phyloP scores from a whole-genome alignment of 2,888 invertebrate genomes.

The Tenthredo distinguenda region DNA sequence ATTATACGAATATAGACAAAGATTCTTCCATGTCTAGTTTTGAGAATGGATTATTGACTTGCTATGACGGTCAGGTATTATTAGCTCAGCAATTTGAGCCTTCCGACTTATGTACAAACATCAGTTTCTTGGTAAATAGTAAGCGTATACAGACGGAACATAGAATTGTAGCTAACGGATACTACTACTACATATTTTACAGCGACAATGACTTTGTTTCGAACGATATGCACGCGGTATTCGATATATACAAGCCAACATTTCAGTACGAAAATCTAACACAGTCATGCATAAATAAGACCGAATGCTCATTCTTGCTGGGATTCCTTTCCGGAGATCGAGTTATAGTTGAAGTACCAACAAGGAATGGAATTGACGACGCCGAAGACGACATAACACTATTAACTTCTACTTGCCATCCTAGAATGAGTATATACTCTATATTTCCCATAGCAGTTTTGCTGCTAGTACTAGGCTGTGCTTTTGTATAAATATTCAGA shows the following conservation, averaged over 20 bases:
- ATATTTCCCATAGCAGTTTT: slow-evolving; percentile 89
- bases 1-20: slow-evolving; percentile 80
- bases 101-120: slow-evolving; percentile 84
- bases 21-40: slow-evolving; percentile 90
- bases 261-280: slow-evolving; percentile 88
- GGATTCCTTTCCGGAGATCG: slow-evolving; percentile 87
- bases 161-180: slow-evolving; percentile 87
- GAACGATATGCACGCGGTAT: slow-evolving; percentile 91
- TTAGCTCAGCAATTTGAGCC: slow-evolving; percentile 86
- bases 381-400: slow-evolving; percentile 87
- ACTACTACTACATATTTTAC: slow-evolving; percentile 94
- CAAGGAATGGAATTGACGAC: slow-evolving; percentile 88
- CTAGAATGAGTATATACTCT: slow-evolving; percentile 88
- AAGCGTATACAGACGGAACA: slow-evolving; percentile 86
- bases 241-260: slow-evolving; percentile 92
- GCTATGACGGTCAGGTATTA: slow-evolving; percentile 89
- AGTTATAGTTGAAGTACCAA: slow-evolving; percentile 92
- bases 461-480: slow-evolving; percentile 88
- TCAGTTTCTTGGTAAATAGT: slow-evolving; percentile 85
- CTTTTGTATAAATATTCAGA: slow-evolving; percentile 84
- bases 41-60: slow-evolving; percentile 87
- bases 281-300: slow-evolving; percentile 87
- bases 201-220: slow-evolving; percentile 90
- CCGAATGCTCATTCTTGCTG: slow-evolving; percentile 88
- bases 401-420: slow-evolving; percentile 89